A percentile compares a stretch with the other conserved stretches of the same genome.
These are phyloP conservation scores for Drosophila glabriapex DNA, from an alignment of 2,888 invertebrate genomes.

Conservation along the genomic window DNA sequence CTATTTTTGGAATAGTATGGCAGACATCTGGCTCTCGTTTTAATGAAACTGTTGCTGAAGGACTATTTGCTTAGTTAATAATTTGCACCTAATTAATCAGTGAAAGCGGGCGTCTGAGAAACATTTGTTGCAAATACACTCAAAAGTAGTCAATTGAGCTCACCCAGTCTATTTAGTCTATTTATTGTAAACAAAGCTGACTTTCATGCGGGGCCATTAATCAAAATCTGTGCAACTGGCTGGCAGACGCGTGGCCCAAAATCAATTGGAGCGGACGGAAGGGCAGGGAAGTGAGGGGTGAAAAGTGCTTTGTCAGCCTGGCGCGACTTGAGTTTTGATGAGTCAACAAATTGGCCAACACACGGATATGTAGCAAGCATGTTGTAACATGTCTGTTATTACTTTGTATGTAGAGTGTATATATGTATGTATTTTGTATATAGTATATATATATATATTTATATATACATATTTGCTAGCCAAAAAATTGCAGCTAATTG, in stretches of 20 bases:
- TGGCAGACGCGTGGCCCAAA: slow-evolving; percentile 48
- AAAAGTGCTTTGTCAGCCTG: slow-evolving; percentile 70
- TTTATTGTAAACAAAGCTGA: slow-evolving; percentile 26
- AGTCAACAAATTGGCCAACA: slow-evolving; percentile 67
- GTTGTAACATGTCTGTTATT: slow-evolving; percentile 43
- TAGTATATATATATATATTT: slow-evolving; percentile 19
- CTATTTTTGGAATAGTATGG: slow-evolving; percentile 1
- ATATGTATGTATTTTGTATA: slow-evolving; percentile 18
- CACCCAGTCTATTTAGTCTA: too few relatives aligned
- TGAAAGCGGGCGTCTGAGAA: slow-evolving; percentile 37
- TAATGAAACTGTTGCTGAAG: slow-evolving; percentile 24
- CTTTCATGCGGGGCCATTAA: slow-evolving; percentile 54
- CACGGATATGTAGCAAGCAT: slow-evolving; percentile 65
- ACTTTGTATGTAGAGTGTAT: slow-evolving; percentile 25
- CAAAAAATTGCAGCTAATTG: slow-evolving; percentile 56
- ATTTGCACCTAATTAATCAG: slow-evolving; percentile 69
- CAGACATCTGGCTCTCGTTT: slow-evolving; percentile 10
- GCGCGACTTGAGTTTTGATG: slow-evolving; percentile 68
- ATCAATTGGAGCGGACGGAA: slow-evolving; percentile 58
- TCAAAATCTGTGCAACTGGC: slow-evolving; percentile 54
- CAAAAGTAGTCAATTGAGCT: slow-evolving; percentile 18
- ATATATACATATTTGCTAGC: slow-evolving; percentile 55
- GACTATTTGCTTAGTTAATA: slow-evolving; percentile 37
- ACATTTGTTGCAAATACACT: slow-evolving; percentile 15
- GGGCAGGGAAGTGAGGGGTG: slow-evolving; percentile 13